Evolutionary conservation across 2,113 vertebrate genomes (phyloP).

Genomic region (Carassius auratus): DNA sequence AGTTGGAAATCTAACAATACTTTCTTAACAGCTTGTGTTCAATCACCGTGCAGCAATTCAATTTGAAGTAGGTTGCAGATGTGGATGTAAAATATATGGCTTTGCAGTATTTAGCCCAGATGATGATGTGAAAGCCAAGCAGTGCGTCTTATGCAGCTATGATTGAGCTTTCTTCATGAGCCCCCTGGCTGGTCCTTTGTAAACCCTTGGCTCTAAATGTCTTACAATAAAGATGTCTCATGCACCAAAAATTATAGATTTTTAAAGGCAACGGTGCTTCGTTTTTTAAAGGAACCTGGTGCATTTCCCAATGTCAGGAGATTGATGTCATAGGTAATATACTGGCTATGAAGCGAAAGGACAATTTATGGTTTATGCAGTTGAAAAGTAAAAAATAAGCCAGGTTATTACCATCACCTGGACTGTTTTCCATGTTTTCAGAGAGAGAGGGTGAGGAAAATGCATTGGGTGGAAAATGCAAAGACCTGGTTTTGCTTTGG

Average conservation of each 20-base stretch:
- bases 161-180: neutral
- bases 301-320: constrained; percentile 44
- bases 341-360: constrained; percentile 43
- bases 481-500: constrained; percentile 27
- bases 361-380: constrained; percentile 37
- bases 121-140: neutral
- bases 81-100: neutral
- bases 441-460: neutral
- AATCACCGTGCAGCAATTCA: neutral
- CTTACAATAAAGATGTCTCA: constrained; percentile 61
- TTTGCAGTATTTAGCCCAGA: neutral
- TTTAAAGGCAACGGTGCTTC: constrained; percentile 54
- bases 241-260: constrained; percentile 63
- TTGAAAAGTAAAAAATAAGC: constrained; percentile 26
- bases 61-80: neutral
- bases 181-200: constrained; percentile 7
- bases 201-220: constrained; percentile 18
- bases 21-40: neutral
- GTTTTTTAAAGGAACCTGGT: constrained; percentile 41
- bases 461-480: constrained; percentile 29
- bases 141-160: neutral
- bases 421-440: constrained; percentile 32
- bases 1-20: neutral
- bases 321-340: constrained; percentile 55
- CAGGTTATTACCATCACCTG: constrained; percentile 46